Conservation (phyloP, 2,113 vertebrate genomes). For the Sialia sialis region DNA sequence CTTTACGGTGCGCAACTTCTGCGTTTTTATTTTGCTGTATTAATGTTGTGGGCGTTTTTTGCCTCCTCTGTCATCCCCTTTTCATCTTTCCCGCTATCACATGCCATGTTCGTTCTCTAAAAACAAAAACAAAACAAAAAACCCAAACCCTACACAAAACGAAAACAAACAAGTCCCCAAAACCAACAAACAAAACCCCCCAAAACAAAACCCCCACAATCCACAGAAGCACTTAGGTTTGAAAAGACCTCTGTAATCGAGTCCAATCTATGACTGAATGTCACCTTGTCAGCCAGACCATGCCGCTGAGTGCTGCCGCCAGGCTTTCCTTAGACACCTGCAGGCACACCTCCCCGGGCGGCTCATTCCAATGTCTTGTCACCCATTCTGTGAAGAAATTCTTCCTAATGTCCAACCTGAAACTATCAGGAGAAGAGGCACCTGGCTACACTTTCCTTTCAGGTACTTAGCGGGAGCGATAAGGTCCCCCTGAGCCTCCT, state of each 20-base stretch:
- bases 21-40: fast-evolving
- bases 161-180: neutral
- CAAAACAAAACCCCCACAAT: neutral
- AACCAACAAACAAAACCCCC: no score
- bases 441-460: neutral
- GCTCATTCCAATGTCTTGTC: neutral
- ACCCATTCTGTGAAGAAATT: neutral
- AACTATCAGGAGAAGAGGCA: neutral
- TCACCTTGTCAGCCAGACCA: neutral
- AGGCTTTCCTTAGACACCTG: neutral
- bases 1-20: fast-evolving
- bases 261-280: neutral
- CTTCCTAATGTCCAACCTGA: neutral
- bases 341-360: neutral
- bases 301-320: neutral
- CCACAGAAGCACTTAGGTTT: neutral
- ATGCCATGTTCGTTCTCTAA: neutral
- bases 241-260: neutral
- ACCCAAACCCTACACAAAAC: no score
- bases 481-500: neutral
- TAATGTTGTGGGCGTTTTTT: no score
- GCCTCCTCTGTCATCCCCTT: fast-evolving
- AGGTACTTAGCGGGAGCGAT: fast-evolving
- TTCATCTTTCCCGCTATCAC: neutral
- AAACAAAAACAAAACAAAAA: neutral